These are phyloP conservation scores for Oryzias curvinotus DNA, from an alignment of 2,113 vertebrate species.

Conservation along the genomic window DNA sequence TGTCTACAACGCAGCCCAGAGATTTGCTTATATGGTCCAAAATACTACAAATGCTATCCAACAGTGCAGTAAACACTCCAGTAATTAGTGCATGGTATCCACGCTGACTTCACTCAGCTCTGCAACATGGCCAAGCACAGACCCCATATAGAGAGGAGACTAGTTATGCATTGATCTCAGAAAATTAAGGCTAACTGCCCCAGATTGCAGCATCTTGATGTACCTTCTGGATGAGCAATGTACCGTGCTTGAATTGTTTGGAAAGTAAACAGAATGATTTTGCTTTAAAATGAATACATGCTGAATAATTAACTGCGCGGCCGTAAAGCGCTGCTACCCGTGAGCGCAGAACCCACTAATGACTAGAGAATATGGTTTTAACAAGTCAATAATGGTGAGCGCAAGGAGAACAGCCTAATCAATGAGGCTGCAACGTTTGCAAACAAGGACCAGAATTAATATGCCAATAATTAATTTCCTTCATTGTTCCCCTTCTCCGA, in stretches of 20 bases:
- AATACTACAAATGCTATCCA: constrained; percentile 70
- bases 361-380: constrained; percentile 80
- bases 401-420: constrained; percentile 75
- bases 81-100: constrained; percentile 71
- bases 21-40: constrained; percentile 51
- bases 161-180: constrained; percentile 74
- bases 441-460: constrained; percentile 81
- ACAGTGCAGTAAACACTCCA: constrained; percentile 68
- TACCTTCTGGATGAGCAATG: constrained; percentile 70
- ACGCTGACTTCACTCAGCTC: constrained; percentile 62
- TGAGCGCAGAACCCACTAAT: constrained; percentile 68
- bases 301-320: constrained; percentile 74
- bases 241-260: constrained; percentile 48
- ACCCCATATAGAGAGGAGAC: constrained; percentile 74
- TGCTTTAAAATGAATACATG: constrained; percentile 66
- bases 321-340: constrained; percentile 65
- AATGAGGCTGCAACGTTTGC: constrained; percentile 76
- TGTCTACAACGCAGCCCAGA: constrained; percentile 24
- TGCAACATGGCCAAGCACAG: constrained; percentile 58
- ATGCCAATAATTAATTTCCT: constrained; percentile 77
- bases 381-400: constrained; percentile 78
- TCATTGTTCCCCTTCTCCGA: constrained; percentile 52
- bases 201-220: constrained; percentile 71
- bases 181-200: constrained; percentile 73
- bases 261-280: constrained; percentile 60